These are phyloP conservation scores for Ailurus styani DNA, from an alignment of 2,113 vertebrate genomes.

Conservation along the genomic window DNA sequence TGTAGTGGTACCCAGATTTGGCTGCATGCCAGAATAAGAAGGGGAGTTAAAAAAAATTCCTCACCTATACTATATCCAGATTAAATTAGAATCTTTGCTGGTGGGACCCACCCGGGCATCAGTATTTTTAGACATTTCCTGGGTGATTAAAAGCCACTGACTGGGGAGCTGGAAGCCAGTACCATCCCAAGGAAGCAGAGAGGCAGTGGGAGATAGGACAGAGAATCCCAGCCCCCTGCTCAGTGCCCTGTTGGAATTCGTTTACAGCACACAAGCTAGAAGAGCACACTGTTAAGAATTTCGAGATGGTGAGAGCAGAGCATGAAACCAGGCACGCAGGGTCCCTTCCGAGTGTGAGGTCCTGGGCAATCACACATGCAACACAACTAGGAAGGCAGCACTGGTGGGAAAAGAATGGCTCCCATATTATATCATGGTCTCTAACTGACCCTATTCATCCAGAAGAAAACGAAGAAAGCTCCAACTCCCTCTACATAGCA, in stretches of 20 bases:
- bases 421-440: not conserved
- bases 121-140: not conserved
- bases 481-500: not conserved
- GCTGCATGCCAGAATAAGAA: not conserved
- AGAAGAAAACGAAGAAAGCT: not conserved
- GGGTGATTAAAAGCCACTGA: not conserved
- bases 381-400: not conserved
- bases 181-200: not conserved
- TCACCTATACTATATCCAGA: not conserved
- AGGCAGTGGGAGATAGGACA: not conserved
- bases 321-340: not conserved
- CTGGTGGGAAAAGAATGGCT: not conserved
- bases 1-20: not conserved
- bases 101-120: not conserved
- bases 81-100: not conserved
- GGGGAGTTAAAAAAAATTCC: not conserved
- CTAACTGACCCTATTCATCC: not conserved
- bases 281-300: not conserved
- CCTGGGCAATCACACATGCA: not conserved
- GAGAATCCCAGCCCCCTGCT: not conserved
- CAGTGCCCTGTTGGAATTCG: not conserved
- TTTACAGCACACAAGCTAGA: not conserved
- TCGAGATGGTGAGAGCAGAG: not conserved
- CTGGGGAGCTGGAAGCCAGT: not conserved
- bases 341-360: not conserved